Evolutionary conservation across 2,888 invertebrate species (phyloP), one percentile per base, ranked within the genome.

Genomic region (Hirtodrosophila confusa): DNA sequence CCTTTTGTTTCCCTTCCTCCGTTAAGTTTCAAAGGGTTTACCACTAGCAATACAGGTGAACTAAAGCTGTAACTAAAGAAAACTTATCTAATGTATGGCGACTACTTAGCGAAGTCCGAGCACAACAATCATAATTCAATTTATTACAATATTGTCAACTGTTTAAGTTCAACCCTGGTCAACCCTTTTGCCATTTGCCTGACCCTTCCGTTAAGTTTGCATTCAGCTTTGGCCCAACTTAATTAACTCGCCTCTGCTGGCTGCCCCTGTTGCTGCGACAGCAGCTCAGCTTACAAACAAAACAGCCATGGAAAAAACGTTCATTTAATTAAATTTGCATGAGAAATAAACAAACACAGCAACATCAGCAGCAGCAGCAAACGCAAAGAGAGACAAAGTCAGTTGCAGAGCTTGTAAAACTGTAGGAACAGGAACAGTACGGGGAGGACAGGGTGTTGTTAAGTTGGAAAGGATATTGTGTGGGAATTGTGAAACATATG

Each of bases 251-350:
- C 61, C 63, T 24, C 55, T 50, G 43, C 49, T 17, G 11, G 39
- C 10, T 44, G 49, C 49, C 23, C 29, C 33, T 31, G 31, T 9
- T 31, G 31, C 41, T 47, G 31, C 44, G 35, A 44, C 53, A 55
- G 36, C 74, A 29, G 56, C 57, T 76, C 62, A 36, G 62, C 70
- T 76, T 62, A 63, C 80, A 69, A 78, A 80, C 60, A 77, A 83
- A 79, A 80, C 68, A 65, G 55, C 53, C 67, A 66, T 69, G 57
- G 47, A 71, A 75, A 62, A 62, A 53, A 74, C 49, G 66, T 69
- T 49, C 76, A 78, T 84, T 80, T 80, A 80, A 80, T 84, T 80
- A 80, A 84, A 80, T 80, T 84, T 80, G 75, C 78, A 78, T 80
- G 78, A 45, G 60, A 56, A 73, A 71, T 57, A 41, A 45, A 53